Evolutionary conservation across 1,140 invertebrate genomes (phyloP).

Genomic region (Cheumatopsyche charites): DNA sequence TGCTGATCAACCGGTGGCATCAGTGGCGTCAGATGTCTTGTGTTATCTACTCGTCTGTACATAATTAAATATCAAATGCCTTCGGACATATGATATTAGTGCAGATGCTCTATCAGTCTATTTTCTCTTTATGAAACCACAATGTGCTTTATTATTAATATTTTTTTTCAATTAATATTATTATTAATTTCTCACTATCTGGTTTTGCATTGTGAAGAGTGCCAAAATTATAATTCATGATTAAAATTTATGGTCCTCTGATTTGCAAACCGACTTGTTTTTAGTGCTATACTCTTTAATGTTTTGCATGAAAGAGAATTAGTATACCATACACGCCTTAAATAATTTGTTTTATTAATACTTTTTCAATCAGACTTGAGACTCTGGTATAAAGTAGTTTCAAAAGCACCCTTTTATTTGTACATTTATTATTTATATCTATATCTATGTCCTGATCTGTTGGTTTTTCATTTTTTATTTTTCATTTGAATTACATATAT

Average conservation of each 20-base stretch:
- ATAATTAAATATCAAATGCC: slow-evolving; percentile 42
- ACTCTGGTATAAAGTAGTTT: slow-evolving; percentile 3
- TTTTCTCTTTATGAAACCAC: slow-evolving; percentile 41
- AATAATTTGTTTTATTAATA: not conserved
- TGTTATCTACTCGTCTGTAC: slow-evolving; percentile 62
- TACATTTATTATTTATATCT: not conserved
- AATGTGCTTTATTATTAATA: not conserved
- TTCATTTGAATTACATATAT: not conserved
- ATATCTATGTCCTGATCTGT: slow-evolving; percentile 4
- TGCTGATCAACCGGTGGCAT: slow-evolving; percentile 51
- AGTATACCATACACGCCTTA: slow-evolving; percentile 2
- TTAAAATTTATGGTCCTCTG: slow-evolving; percentile 16
- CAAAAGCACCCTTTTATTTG: not conserved
- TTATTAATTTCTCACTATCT: not conserved
- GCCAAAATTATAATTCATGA: not conserved
- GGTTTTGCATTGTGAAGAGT: not conserved
- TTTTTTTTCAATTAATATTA: not conserved
- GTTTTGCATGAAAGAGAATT: not conserved
- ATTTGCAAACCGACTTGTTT: not conserved
- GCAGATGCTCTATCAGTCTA: slow-evolving; percentile 49
- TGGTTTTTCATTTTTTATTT: not conserved
- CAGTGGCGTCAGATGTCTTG: slow-evolving; percentile 65
- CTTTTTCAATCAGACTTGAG: slow-evolving; percentile 11
- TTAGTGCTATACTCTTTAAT: not conserved
- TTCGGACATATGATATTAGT: slow-evolving; percentile 32